A percentile compares a stretch with the other conserved stretches of the same genome.
Conservation (phyloP, 2,113 vertebrate species). For the Grammatotria lemairii region DNA sequence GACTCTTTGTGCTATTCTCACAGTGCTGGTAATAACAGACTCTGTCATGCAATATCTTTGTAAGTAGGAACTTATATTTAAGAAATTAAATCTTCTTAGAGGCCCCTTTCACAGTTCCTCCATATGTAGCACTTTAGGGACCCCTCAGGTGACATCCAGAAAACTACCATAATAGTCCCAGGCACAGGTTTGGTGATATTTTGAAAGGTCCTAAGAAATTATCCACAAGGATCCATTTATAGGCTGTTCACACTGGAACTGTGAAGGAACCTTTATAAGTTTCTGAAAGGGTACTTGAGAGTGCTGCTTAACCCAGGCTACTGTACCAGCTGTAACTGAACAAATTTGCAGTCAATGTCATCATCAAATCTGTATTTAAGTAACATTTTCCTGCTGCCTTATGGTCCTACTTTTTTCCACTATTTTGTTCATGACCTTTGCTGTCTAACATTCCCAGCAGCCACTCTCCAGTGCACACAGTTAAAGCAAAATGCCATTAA, state of each 20-base stretch:
- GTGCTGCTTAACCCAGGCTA: background rate
- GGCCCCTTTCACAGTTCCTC: background rate
- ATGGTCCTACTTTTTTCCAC: background rate
- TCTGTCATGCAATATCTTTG: constrained; percentile 1
- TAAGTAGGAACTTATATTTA: constrained; percentile 17
- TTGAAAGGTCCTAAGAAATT: constrained; percentile 12
- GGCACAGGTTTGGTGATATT: background rate
- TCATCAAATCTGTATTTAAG: background rate
- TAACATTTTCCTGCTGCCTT: background rate
- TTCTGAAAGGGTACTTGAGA: background rate
- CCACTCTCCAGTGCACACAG: background rate
- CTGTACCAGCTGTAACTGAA: background rate
- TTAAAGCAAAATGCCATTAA: background rate
- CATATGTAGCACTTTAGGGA: background rate
- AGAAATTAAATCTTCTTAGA: background rate
- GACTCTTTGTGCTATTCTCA: background rate
- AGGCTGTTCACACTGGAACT: background rate
- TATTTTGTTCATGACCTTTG: constrained; percentile 4
- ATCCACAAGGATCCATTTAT: constrained; percentile 10
- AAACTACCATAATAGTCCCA: background rate
- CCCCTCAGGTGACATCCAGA: background rate
- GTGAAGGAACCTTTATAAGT: constrained; percentile 13
- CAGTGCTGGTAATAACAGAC: background rate
- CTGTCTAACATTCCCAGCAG: background rate
- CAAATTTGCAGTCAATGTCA: background rate